Evolutionary conservation across 2,113 vertebrate genomes (phyloP).

Genomic region (Misgurnus mizolepis): DNA sequence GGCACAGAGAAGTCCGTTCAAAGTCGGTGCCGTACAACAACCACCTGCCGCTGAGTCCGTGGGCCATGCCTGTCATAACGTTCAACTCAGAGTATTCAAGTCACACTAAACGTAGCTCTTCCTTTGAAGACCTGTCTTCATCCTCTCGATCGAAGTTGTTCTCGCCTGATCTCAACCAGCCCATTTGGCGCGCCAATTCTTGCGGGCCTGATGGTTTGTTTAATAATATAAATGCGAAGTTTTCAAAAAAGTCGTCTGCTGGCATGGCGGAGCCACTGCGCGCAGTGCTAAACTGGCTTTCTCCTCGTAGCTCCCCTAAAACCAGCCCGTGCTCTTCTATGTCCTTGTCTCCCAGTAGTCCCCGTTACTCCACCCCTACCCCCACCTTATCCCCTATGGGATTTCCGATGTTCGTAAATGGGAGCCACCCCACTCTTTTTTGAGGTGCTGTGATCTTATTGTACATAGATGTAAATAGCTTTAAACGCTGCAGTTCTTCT

Average conservation of each 20-base stretch:
- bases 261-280: neutral
- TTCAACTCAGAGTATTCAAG: neutral
- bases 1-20: neutral
- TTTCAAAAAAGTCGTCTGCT: neutral
- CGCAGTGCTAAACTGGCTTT: neutral
- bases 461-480: conserved; percentile 30
- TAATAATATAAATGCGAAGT: neutral
- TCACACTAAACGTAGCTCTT: neutral
- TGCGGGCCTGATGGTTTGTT: neutral
- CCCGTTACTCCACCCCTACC: neutral
- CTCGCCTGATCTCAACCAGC: neutral
- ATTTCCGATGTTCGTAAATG: neutral
- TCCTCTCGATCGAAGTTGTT: conserved; percentile 16
- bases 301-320: conserved; percentile 28
- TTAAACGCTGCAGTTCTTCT: neutral
- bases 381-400: neutral
- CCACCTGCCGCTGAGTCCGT: neutral
- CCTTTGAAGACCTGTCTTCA: conserved; percentile 36
- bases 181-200: conserved; percentile 4
- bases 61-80: rapidly evolving
- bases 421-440: neutral
- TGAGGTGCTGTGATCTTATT: neutral
- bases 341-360: neutral
- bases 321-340: neutral
- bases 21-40: neutral